Conservation (phyloP, 2,888 invertebrate species). For the Trissonchulus sp. region DNA sequence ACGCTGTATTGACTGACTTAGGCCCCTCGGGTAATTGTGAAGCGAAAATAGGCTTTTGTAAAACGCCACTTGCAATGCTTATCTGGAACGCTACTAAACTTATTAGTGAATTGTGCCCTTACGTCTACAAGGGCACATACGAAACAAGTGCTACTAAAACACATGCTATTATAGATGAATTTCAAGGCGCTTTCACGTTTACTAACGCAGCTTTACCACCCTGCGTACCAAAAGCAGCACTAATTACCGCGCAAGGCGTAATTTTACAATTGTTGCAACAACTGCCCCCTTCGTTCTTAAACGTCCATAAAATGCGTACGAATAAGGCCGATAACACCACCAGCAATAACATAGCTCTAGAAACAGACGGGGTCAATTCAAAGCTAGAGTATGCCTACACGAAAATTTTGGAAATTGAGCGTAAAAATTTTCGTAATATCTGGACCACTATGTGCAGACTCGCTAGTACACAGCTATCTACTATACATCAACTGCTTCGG, state of each 20-base stretch:
- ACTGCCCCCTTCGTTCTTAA: not conserved
- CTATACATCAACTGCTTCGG: conserved; percentile 15
- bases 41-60: not conserved
- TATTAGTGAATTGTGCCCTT: not conserved
- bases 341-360: not conserved
- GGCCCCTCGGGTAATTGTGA: not conserved
- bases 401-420: conserved; percentile 13
- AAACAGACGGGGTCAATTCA: not conserved
- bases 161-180: not conserved
- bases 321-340: too few species aligned
- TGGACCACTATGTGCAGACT: conserved; percentile 19
- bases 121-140: not conserved
- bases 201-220: not conserved
- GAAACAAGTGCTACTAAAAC: not conserved
- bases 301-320: not conserved
- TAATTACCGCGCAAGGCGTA: not conserved
- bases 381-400: conserved; percentile 18
- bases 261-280: not conserved
- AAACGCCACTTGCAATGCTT: not conserved
- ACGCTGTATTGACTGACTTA: not conserved
- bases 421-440: not conserved
- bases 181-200: not conserved
- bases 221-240: not conserved
- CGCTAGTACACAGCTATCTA: conserved; percentile 2
- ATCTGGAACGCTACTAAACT: not conserved